phyloP scores from a whole-genome alignment of 1,140 invertebrate species.

The Thaumetopoea pityocampa region DNA sequence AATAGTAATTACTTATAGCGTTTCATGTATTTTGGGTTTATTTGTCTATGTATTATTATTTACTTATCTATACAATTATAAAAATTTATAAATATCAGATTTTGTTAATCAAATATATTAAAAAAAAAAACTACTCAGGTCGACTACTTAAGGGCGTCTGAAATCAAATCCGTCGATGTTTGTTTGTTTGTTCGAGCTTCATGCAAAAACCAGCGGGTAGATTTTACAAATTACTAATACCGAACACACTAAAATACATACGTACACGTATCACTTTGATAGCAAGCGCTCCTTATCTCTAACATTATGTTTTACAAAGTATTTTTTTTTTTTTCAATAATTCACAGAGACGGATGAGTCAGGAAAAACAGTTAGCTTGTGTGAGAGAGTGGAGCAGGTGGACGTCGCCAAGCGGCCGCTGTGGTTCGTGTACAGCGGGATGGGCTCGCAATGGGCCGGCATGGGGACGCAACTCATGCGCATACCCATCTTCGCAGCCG shows the following conservation, averaged over 20 bases:
- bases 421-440: slow-evolving; percentile 3
- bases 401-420: background rate
- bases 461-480: too few relatives aligned
- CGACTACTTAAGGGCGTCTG: too few relatives aligned
- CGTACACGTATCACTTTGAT: background rate
- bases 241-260: background rate
- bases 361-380: slow-evolving; percentile 1
- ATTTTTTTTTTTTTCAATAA: background rate
- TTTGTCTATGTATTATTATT: too few relatives aligned
- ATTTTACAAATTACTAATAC: too few relatives aligned
- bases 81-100: background rate
- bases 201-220: too few relatives aligned
- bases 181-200: too few relatives aligned
- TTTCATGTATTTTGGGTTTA: too few relatives aligned
- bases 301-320: background rate
- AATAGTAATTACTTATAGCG: too few relatives aligned
- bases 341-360: slow-evolving; percentile 5
- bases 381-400: background rate
- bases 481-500: too few relatives aligned
- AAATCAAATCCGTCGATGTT: too few relatives aligned
- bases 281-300: background rate
- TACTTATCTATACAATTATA: background rate
- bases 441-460: slow-evolving; percentile 6
- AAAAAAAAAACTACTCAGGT: too few relatives aligned
- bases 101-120: too few relatives aligned